Evolutionary conservation across 2,113 vertebrate species (phyloP).

Genomic region (Athene cunicularia): DNA sequence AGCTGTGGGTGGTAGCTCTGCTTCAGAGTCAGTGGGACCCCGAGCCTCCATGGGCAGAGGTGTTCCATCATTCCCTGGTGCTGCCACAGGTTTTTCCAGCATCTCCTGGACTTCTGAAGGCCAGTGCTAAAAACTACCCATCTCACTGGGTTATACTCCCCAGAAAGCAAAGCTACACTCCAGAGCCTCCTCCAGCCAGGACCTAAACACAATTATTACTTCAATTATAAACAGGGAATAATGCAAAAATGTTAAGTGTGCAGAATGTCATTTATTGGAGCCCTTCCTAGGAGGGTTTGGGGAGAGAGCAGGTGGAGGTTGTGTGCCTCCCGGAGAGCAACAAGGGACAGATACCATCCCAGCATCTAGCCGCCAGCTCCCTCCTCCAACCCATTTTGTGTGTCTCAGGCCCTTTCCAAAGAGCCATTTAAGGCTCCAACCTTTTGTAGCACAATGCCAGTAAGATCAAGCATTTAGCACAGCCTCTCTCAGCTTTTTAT

Average conservation of each 20-base stretch:
- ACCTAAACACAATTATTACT: background rate
- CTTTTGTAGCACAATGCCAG: background rate
- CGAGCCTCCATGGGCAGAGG: background rate
- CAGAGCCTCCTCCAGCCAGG: background rate
- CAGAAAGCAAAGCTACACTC: background rate
- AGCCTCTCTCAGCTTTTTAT: slow-evolving; percentile 17
- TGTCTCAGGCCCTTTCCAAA: slow-evolving; percentile 17
- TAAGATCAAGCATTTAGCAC: slow-evolving; percentile 35
- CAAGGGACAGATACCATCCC: background rate
- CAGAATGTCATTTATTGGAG: background rate
- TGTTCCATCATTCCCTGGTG: background rate
- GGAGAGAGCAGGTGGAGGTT: background rate
- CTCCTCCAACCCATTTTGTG: background rate
- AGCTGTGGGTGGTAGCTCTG: background rate
- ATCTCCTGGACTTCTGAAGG: background rate
- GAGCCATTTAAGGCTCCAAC: slow-evolving; percentile 30
- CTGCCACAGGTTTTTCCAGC: background rate
- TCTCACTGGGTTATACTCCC: background rate
- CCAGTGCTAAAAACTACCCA: background rate
- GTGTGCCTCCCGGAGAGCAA: background rate
- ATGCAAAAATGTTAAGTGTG: background rate
- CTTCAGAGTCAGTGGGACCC: background rate
- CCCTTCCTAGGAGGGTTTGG: background rate
- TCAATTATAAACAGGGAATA: background rate
- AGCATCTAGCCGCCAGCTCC: background rate